Base-by-base conservation (phyloP, 1,140 invertebrate species). In the Ceratitis capitata region DNA sequence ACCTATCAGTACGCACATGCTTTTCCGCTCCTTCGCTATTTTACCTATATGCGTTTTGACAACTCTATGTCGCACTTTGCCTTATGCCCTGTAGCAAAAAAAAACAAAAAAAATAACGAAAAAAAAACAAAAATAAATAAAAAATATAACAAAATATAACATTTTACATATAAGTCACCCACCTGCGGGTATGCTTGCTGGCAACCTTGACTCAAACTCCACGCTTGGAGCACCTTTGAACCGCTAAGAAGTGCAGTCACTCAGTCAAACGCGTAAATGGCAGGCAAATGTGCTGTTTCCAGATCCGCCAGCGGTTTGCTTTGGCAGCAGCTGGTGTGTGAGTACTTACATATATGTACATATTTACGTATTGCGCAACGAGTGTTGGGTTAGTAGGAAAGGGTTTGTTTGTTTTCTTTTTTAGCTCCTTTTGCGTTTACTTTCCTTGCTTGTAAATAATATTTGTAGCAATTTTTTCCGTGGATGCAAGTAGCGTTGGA, bases 241-340 rank as follows among this genome's bases (percentile, higher is more conserved):
- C 26, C 61, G 61, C 32, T 35, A 69, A 29, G 9, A 69, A 69
- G 61, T 69, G 61, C 16, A 69, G 61, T 69, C 61, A 69, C 29
- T 69, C 61, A 69, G 29, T 69, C 61, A 69, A 12, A 69, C 32
- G 61, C 61, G 29, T 69, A 69, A 69, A 69, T n/a, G 35, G 61
- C 61, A 35, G 61, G 29, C 32, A 69, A 69, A 69, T 69, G 29
- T 19, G 61, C 32, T 69, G 61, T 69, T 69, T 69, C 61, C 61
- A 35, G n/a, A 69, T 19, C 61, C 61, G 61, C 16, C 16, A n/a
- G 61, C 61, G 29, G 35, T 69, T 69, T 69, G 14, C 32, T 29
- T 32, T 69, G 32, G 29, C 29, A n/a, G 32, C 9, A 4, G 51
- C 51, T 19, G 7, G 47, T 1, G 47, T 9, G 14, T 14, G 47